phyloP scores from a whole-genome alignment of 2,888 invertebrate genomes.

The Camptogramma bilineatum region DNA sequence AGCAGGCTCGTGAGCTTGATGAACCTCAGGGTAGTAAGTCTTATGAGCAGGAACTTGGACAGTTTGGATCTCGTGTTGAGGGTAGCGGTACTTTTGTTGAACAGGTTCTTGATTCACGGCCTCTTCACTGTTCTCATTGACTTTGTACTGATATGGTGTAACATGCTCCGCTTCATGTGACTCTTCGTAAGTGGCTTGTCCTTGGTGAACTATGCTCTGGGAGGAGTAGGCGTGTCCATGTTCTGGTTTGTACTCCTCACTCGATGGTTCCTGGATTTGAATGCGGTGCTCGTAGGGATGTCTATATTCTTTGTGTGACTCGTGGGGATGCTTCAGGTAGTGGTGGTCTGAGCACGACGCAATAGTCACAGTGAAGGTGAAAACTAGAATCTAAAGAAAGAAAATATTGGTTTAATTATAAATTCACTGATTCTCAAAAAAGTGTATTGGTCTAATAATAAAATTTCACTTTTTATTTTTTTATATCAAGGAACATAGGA shows the following conservation, averaged over 20 bases:
- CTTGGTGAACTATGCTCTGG: slow-evolving; percentile 64
- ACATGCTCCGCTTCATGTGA: slow-evolving; percentile 62
- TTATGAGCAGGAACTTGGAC: slow-evolving; percentile 48
- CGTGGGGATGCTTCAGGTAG: slow-evolving; percentile 61
- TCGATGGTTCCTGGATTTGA: slow-evolving; percentile 46
- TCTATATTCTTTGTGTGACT: slow-evolving; percentile 61
- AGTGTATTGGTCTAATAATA: not conserved
- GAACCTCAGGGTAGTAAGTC: slow-evolving; percentile 39
- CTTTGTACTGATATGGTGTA: slow-evolving; percentile 61
- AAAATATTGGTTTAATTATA: not conserved
- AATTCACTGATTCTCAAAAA: not conserved
- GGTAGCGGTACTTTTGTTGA: slow-evolving; percentile 42
- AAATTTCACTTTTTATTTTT: not conserved
- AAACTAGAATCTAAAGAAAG: slow-evolving; percentile 63
- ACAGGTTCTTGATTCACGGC: slow-evolving; percentile 28
- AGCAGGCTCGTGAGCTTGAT: slow-evolving; percentile 36
- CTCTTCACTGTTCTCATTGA: slow-evolving; percentile 51
- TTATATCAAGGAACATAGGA: not conserved
- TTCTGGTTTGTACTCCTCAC: slow-evolving; percentile 55
- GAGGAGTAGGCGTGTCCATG: slow-evolving; percentile 61
- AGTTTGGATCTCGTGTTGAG: slow-evolving; percentile 54
- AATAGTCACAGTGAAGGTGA: slow-evolving; percentile 56
- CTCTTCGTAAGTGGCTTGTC: slow-evolving; percentile 54
- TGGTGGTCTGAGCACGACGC: slow-evolving; percentile 62
- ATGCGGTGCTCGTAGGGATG: slow-evolving; percentile 55